phyloP scores from a whole-genome alignment of 2,797 vertebrate genomes.

The Melanotaenia boesemani region DNA sequence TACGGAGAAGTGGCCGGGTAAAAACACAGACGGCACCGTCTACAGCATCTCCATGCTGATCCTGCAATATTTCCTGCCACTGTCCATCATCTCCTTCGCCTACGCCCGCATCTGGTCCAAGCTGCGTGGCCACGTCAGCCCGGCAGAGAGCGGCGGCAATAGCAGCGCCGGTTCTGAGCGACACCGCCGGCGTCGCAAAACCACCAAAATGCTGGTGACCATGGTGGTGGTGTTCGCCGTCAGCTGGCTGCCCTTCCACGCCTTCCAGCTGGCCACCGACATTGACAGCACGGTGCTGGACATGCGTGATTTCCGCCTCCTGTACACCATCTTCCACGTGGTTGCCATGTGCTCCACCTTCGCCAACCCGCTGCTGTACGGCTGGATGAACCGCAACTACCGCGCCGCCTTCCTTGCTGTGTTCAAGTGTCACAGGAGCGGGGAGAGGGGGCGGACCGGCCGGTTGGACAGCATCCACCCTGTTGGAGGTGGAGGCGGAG shows the following conservation, averaged over 20 bases:
- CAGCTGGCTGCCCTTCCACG: conserved; percentile 94
- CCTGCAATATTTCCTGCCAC: conserved; percentile 91
- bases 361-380: conserved; percentile 94
- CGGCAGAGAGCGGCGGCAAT: conserved; percentile 80
- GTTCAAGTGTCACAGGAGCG: conserved; percentile 83
- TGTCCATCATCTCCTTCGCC: conserved; percentile 91
- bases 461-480: conserved; percentile 71
- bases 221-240: conserved; percentile 95
- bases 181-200: conserved; percentile 90
- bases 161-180: conserved; percentile 69
- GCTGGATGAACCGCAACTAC: conserved; percentile 98
- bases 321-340: conserved; percentile 94
- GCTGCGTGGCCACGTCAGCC: conserved; percentile 90
- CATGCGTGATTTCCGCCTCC: conserved; percentile 91
- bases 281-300: conserved; percentile 89
- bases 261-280: conserved; percentile 94
- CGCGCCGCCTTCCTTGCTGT: conserved; percentile 91
- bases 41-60: conserved; percentile 92
- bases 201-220: conserved; percentile 95
- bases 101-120: conserved; percentile 95
- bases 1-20: conserved; percentile 92
- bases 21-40: conserved; percentile 87
- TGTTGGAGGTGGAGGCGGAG: neutral
- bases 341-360: conserved; percentile 97
- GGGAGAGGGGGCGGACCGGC: conserved; percentile 33